Percentiles rank a stretch among this genome's conserved stretches.
Evolutionary conservation across 2,113 vertebrate species (phyloP).

Genomic region (Mustela lutreola): DNA sequence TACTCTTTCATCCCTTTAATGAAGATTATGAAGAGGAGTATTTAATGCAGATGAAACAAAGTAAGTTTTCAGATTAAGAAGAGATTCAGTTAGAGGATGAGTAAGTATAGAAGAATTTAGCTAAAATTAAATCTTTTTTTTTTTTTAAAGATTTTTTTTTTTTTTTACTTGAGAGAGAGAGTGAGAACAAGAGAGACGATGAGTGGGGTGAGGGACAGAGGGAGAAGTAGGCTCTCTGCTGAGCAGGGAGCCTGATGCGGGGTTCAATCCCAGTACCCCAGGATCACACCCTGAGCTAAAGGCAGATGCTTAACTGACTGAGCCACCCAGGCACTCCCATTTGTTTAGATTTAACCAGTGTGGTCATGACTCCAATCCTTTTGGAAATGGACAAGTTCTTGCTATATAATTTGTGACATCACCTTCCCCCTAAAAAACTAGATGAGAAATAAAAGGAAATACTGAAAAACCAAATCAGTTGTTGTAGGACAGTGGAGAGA

Average conservation of each 20-base stretch:
- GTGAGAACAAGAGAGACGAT: too few relatives aligned
- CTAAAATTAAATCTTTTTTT: slow-evolving; percentile 12
- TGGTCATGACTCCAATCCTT: neutral
- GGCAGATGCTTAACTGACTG: too few relatives aligned
- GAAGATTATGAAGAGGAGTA: neutral
- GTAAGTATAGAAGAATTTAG: slow-evolving; percentile 7
- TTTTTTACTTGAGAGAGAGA: neutral
- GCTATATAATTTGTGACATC: neutral
- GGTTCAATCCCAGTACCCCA: too few relatives aligned
- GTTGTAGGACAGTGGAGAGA: neutral
- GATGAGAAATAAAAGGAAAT: slow-evolving; percentile 27
- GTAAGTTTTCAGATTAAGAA: slow-evolving; percentile 19
- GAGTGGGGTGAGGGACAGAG: too few relatives aligned
- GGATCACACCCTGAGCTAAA: too few relatives aligned
- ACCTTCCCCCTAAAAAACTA: neutral
- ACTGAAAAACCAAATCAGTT: slow-evolving; percentile 6
- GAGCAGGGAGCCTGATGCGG: too few relatives aligned
- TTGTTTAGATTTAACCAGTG: slow-evolving; percentile 9
- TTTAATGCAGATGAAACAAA: slow-evolving; percentile 30
- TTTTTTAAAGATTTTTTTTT: neutral
- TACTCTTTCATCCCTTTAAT: neutral
- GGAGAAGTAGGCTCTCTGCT: too few relatives aligned
- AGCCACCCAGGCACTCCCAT: too few relatives aligned
- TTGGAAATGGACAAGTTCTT: neutral
- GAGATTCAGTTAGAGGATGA: slow-evolving; percentile 2